Base-by-base conservation (phyloP, 2,888 invertebrate genomes). In the Eilema griseolum region DNA sequence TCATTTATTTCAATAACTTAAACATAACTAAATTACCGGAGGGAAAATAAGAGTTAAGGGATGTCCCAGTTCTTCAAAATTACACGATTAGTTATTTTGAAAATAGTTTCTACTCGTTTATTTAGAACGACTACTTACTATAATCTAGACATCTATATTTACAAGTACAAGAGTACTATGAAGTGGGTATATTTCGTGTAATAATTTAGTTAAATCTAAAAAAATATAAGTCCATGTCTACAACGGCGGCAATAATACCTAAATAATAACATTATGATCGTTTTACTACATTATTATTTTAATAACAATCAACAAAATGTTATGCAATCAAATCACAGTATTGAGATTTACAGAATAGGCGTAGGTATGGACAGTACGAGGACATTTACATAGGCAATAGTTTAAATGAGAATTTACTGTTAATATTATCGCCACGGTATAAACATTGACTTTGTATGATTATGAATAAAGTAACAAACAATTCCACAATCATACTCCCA, bases 121-220 rank as follows among this genome's bases (percentile, higher is more conserved):
- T 71, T 79, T 73, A 71, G 59, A 82, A 82, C 80, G 66, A 62
- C 82, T 82, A 80, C 74, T 75, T 82, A 80, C 74, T 75, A 76
- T 78, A 24, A 66, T 66, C 66, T 66, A 87, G 86, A 88, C 83
- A 84, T 80, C 86, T 89, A 89, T 93, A 94, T 95, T 92, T 94
- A 95, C 94, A 95, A 85, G 85, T 94, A 95, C 94, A 95, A 85
- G 85, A 85, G 85, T 76, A 84, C 77, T 84, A 86, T 81, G 86
- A 87, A 87, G 82, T 88, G 87, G 87, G 88, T 90, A 92, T 90
- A 92, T 93, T 93, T 94, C 91, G 92, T 90, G 91, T 93, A 93
- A 93, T 93, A 94, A 94, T 91, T 94, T 93, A 93, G 89, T 86
- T 82, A 77, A 75, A 73, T 73, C 74, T 82, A 80, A 76, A 75